Evolutionary conservation across 2,113 vertebrate genomes (phyloP).

Genomic region (Noturus placidus): DNA sequence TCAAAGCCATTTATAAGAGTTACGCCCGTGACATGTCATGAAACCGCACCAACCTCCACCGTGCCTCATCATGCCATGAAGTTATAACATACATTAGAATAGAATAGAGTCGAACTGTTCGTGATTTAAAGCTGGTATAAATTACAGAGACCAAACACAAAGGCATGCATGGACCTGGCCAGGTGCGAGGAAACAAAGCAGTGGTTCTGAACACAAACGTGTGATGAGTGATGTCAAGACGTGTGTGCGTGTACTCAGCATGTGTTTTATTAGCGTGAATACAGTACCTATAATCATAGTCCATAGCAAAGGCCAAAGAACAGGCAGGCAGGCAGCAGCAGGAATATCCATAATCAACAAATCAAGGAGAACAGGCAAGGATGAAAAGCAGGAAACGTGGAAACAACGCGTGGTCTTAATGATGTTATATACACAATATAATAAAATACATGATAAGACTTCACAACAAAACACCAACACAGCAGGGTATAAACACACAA

Average conservation of each 20-base stretch:
- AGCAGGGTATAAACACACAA: neutral
- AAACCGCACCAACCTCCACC: neutral
- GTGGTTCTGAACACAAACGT: neutral
- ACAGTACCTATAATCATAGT: neutral
- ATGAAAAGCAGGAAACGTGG: neutral
- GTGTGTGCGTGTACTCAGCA: neutral
- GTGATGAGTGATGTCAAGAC: neutral
- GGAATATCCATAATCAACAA: neutral
- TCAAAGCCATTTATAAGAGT: neutral
- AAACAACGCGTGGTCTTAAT: neutral
- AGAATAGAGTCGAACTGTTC: neutral
- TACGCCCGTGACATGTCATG: neutral
- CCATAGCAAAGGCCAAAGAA: neutral
- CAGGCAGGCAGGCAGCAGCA: neutral
- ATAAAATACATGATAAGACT: neutral
- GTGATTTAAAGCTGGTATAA: neutral
- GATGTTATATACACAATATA: neutral
- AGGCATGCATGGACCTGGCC: neutral
- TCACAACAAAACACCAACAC: neutral
- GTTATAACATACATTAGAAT: neutral
- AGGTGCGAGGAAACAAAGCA: neutral
- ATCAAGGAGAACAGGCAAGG: neutral
- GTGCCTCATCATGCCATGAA: neutral
- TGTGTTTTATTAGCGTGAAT: slow-evolving; percentile 1
- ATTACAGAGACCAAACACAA: neutral